These are phyloP conservation scores for Menidia beryllina DNA, from an alignment of 2,113 vertebrate species.

Conservation along the genomic window DNA sequence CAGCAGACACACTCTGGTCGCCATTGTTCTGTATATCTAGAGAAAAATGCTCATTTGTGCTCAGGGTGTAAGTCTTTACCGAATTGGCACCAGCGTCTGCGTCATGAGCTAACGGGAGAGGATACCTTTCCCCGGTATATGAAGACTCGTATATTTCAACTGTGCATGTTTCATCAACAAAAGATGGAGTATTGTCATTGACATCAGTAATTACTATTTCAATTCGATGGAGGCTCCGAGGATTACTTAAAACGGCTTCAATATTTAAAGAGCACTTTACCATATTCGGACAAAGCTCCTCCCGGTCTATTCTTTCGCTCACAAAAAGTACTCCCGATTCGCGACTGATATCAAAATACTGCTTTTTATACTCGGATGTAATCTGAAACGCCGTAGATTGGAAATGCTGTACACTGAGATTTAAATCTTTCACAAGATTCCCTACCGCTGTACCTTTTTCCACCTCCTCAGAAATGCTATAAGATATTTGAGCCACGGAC, in stretches of 20 bases:
- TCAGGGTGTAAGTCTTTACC: slow-evolving; percentile 77
- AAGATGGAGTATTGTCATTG: slow-evolving; percentile 80
- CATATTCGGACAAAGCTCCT: slow-evolving; percentile 73
- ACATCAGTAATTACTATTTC: slow-evolving; percentile 78
- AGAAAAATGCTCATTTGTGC: slow-evolving; percentile 76
- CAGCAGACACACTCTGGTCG: slow-evolving; percentile 75
- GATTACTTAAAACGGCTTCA: slow-evolving; percentile 72
- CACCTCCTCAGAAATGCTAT: slow-evolving; percentile 79
- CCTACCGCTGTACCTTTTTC: slow-evolving; percentile 78
- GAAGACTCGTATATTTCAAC: slow-evolving; percentile 69
- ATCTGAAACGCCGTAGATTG: slow-evolving; percentile 68
- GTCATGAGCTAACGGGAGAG: slow-evolving; percentile 70
- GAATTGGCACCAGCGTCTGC: slow-evolving; percentile 74
- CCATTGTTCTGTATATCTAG: slow-evolving; percentile 75
- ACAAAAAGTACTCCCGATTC: slow-evolving; percentile 76
- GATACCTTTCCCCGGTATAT: slow-evolving; percentile 65
- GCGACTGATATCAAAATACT: slow-evolving; percentile 74
- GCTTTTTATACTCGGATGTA: slow-evolving; percentile 55
- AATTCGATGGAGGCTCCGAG: slow-evolving; percentile 72
- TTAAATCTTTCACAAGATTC: slow-evolving; percentile 81
- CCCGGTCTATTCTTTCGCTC: slow-evolving; percentile 77
- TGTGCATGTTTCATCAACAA: slow-evolving; percentile 34
- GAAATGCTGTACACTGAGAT: slow-evolving; percentile 70
- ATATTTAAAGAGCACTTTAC: slow-evolving; percentile 75
- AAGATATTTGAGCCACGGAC: slow-evolving; percentile 73